These are phyloP conservation scores for Ennomos erosarius DNA, from an alignment of 2,888 invertebrate genomes.

Conservation along the genomic window DNA sequence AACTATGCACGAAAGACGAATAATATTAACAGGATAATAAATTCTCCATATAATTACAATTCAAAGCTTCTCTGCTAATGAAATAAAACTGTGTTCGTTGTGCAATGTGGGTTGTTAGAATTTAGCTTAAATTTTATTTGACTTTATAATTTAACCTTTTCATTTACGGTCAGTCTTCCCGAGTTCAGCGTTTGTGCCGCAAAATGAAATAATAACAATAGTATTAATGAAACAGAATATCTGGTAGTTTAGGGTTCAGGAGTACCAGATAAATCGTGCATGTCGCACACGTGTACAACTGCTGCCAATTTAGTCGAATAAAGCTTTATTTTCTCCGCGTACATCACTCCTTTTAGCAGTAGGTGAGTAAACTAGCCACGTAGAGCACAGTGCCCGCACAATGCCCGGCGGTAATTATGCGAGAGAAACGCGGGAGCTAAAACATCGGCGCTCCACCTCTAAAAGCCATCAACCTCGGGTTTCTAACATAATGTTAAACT, in stretches of 20 bases:
- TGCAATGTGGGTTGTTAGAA: too few species aligned
- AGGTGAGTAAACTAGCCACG: conserved; percentile 64
- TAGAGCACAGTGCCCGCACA: conserved; percentile 63
- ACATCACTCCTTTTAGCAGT: conserved; percentile 66
- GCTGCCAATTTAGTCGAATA: conserved; percentile 45
- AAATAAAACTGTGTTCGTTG: too few species aligned
- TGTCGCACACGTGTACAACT: conserved; percentile 5
- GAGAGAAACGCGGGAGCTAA: conserved; percentile 62
- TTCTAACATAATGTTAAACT: conserved; percentile 31
- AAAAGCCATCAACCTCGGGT: conserved; percentile 34
- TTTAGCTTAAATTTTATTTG: too few species aligned
- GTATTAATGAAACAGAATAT: conserved; percentile 19
- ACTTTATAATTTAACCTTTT: too few species aligned
- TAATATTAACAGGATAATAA: not conserved
- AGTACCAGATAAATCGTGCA: conserved; percentile 14
- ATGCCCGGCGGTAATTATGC: conserved; percentile 79
- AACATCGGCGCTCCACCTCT: conserved; percentile 44
- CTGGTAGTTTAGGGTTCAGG: conserved; percentile 23
- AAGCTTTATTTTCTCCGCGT: conserved; percentile 59
- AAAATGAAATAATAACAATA: conserved; percentile 5
- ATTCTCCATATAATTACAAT: conserved; percentile 9
- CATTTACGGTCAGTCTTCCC: too few species aligned
- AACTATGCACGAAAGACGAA: not conserved
- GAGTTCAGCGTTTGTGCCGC: too few species aligned
- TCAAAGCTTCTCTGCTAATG: conserved; percentile 3